Evolutionary conservation across 2,113 vertebrate species (phyloP), one percentile per base, ranked within the genome.

Genomic region (Pampusana beccarii): DNA sequence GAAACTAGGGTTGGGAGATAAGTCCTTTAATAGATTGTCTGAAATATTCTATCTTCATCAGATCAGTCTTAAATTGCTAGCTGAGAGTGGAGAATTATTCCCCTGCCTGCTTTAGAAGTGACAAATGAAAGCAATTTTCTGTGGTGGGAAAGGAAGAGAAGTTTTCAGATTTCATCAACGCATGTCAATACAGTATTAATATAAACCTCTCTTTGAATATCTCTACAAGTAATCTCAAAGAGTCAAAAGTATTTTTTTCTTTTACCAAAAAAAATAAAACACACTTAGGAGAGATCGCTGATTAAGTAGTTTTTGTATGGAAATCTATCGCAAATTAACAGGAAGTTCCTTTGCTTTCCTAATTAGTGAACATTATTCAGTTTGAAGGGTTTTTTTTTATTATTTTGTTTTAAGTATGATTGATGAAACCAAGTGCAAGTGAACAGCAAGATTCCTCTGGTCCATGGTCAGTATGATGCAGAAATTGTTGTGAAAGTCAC

Each of bases 101-200:
- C 80, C 65, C 44, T 75, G 36, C 17, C 50, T 91, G 77, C 80
- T 91, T 87, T 72, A 81, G 28, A 94, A 62, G 54, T 85, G 86
- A 92, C 28, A 86, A 80, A 86, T 83, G 57, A 83, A 75, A 86
- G 77, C 48, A 80, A 71, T 80, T 86, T 86, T 86, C 84, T n/a
- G 36, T 10, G 5, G 18, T 33, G 23, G 15, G 62, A 92, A 95
- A 78, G 4, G 14, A 21, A 78, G 15, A 80, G 38, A 44, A 33
- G 31, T 66, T 91, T 88, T 85, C 53, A 57, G 10, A 10, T 46
- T 90, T 58, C 78, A 82, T 79, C 77, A 75, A 72, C 58, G 92
- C 31, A 50, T 34, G 23, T 81, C 86, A 84, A 79, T 81, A 75
- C 9, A 14, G 5, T 33, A 65, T 86, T 60, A 92, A 70, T 54